Conservation (phyloP, 2,113 vertebrate species). For the Chaenogobius annularis region DNA sequence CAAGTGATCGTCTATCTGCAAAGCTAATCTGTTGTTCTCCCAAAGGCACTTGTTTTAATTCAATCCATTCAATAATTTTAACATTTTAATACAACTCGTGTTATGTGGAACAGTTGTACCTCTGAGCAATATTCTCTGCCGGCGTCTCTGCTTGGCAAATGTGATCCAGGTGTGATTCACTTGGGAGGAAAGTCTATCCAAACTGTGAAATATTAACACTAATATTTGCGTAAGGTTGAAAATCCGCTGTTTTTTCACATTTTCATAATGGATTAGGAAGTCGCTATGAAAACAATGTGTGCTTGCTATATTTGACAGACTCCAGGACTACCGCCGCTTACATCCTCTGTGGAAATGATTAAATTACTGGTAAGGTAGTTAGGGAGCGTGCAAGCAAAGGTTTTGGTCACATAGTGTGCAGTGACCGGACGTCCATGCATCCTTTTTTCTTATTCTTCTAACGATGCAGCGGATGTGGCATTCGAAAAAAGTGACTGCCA, state of each 20-base stretch:
- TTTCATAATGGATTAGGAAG: conserved; percentile 30
- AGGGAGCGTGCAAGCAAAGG: conserved; percentile 49
- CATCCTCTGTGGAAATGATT: conserved; percentile 55
- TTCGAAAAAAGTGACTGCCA: conserved; percentile 34
- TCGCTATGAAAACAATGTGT: conserved; percentile 25
- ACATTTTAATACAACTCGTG: conserved; percentile 70
- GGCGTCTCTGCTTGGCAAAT: conserved; percentile 61
- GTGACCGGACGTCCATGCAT: conserved; percentile 37
- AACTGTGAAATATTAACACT: conserved; percentile 68
- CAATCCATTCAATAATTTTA: conserved; percentile 73
- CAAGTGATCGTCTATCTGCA: conserved; percentile 75
- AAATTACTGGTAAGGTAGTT: conserved; percentile 54
- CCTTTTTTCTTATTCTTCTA: conserved; percentile 41
- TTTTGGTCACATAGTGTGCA: conserved; percentile 27
- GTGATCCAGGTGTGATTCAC: conserved; percentile 64
- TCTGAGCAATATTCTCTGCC: conserved; percentile 72
- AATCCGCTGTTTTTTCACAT: conserved; percentile 38
- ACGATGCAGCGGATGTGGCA: conserved; percentile 39
- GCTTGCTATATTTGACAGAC: conserved; percentile 40
- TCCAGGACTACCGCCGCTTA: conserved; percentile 1
- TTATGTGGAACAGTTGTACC: conserved; percentile 73
- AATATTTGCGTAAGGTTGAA: conserved; percentile 72
- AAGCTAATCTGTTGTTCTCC: conserved; percentile 71
- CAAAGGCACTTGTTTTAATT: conserved; percentile 65
- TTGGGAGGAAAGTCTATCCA: conserved; percentile 64